Base-by-base conservation (phyloP, 2,888 invertebrate species). In the Caenorhabditis wallacei region DNA sequence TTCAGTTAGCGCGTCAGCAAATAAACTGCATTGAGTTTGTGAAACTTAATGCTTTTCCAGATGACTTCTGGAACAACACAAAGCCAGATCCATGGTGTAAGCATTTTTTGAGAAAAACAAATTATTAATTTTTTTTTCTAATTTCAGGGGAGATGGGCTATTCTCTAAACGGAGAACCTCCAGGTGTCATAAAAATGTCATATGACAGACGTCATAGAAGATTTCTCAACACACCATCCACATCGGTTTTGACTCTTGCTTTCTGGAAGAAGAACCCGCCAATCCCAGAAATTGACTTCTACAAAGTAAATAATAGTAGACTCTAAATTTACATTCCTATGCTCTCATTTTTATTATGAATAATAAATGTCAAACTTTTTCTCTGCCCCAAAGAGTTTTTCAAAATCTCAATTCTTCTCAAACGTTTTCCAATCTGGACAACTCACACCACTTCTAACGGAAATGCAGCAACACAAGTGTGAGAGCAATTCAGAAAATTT, bases 401-500 rank as follows among this genome's bases (percentile, higher is more conserved):
- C n/a, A n/a, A n/a, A n/a, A n/a, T 35, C 8, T 16, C 13, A 40
- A 40, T 26, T 26, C n/a, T 66, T 51, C 26, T 30, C 48, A 26
- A 66, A 51, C 59, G 18, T 18, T 48, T 22, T 51, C 46, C 37
- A 24, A 24, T 10, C 30, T 18, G 16, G 43, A 18, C 43, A 16
- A 20, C 35, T 43, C 54, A 18, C 61, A 37, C 22, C 1, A 40
- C 46, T 54, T 26, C 35, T 18, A 54, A 57, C 76, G 76, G 76
- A 76, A 76, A 54, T 69, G 54, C 37, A 69, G 59, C 68, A 74
- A 54, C 72, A 74, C 26, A 8, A n/a, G 43, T 20, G 48, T 76
- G 76, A n/a, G 64, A 76, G 76, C 76, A 76, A 57, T 76, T 76
- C 61, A 24, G 26, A 61, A 53, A 59, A 51, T 64, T 76, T 76